Conservation (phyloP, 2,797 vertebrate species). For the Lepidocolaptes lacrymiger region DNA sequence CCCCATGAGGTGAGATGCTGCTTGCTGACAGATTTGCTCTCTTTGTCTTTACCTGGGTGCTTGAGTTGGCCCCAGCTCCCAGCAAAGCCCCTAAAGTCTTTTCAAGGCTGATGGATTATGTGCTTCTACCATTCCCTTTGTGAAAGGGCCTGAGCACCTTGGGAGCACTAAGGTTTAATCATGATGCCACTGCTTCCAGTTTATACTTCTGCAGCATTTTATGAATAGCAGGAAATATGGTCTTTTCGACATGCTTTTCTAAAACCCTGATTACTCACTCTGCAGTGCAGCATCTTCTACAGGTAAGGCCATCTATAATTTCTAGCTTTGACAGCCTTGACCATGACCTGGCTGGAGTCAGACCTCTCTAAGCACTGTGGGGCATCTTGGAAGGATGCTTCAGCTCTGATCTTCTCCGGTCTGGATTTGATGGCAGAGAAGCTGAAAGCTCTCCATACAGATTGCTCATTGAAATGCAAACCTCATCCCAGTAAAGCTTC, state of each 20-base stretch:
- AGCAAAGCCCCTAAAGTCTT: background rate
- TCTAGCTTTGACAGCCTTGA: background rate
- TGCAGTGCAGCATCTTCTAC: background rate
- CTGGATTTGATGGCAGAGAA: background rate
- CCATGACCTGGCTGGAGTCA: background rate
- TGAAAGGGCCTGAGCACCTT: background rate
- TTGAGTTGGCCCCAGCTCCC: background rate
- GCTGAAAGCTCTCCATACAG: slow-evolving; percentile 12
- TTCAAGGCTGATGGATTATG: background rate
- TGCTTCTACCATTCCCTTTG: background rate
- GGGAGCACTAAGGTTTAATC: background rate
- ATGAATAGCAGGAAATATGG: background rate
- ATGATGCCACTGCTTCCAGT: background rate
- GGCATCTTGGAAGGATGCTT: background rate
- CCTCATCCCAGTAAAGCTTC: slow-evolving; percentile 43
- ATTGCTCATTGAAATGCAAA: slow-evolving; percentile 63
- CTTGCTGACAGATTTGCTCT: fast-evolving
- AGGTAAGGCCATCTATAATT: background rate
- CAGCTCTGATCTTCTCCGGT: slow-evolving; percentile 2
- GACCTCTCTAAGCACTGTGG: background rate
- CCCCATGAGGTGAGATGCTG: background rate
- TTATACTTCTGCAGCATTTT: background rate
- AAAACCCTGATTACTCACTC: background rate
- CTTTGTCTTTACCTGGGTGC: background rate
- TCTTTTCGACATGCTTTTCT: background rate